These are phyloP conservation scores for Rousettus madagascariensis DNA, from an alignment of 2,797 vertebrate species.

Conservation along the genomic window DNA sequence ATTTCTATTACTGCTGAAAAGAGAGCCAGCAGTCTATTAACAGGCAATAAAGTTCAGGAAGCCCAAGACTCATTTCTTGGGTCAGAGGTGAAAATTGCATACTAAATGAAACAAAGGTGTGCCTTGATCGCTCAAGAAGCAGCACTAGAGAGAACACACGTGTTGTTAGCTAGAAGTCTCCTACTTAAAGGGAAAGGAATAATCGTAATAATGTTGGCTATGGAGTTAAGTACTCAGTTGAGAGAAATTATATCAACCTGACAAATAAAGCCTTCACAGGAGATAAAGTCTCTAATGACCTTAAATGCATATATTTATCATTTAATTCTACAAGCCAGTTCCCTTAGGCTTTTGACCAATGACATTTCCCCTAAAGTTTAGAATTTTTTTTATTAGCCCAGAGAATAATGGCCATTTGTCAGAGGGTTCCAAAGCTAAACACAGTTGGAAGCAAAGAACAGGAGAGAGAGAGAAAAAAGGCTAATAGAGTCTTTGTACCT, in stretches of 20 bases:
- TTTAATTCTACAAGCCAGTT: slow-evolving; percentile 70
- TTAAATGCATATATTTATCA: slow-evolving; percentile 75
- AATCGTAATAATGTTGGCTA: slow-evolving; percentile 71
- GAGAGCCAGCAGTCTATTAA: slow-evolving; percentile 90
- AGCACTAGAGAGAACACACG: slow-evolving; percentile 76
- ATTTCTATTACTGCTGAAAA: slow-evolving; percentile 89
- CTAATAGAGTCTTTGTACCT: slow-evolving; percentile 74
- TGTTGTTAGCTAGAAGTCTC: slow-evolving; percentile 78
- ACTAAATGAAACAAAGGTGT: slow-evolving; percentile 90
- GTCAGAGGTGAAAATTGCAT: slow-evolving; percentile 90
- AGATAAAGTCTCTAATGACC: slow-evolving; percentile 76
- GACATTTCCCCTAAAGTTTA: slow-evolving; percentile 60
- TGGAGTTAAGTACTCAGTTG: slow-evolving; percentile 76
- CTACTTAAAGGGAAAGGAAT: slow-evolving; percentile 82
- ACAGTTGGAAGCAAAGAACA: slow-evolving; percentile 51
- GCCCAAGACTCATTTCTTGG: slow-evolving; percentile 89
- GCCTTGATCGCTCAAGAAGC: slow-evolving; percentile 87
- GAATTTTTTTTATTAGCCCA: slow-evolving; percentile 55
- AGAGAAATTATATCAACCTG: slow-evolving; percentile 80
- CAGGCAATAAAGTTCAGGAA: slow-evolving; percentile 92
- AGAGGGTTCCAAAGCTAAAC: slow-evolving; percentile 37
- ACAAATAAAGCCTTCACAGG: slow-evolving; percentile 78
- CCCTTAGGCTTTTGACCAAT: slow-evolving; percentile 56
- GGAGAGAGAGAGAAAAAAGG: neutral
- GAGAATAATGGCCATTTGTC: slow-evolving; percentile 24